Base-by-base conservation (phyloP, 92 coral and sea anemone species). In the Phenganax stokvisi region DNA sequence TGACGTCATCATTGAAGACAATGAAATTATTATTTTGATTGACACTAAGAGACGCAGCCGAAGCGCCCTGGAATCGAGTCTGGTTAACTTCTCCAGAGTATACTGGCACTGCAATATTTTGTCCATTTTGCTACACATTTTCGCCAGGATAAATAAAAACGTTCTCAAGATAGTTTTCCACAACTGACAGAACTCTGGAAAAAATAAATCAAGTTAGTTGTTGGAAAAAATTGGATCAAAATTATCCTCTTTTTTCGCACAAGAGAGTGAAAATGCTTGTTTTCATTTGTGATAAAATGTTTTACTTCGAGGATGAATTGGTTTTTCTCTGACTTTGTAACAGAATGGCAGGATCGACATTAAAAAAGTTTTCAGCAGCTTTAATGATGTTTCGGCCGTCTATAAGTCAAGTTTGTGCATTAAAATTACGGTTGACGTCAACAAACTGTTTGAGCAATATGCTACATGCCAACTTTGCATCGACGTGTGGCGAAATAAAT, bases 81-180 rank as follows among this genome's bases (percentile, higher is more conserved):
- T 28, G 52, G 9, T 67, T 67, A 8, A 67, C 72, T 12, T 67
- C 72, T 67, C 72, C 12, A 8, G 72, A 28, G 37, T 7, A 67
- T 28, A 20, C 25, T 20, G 25, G 25, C 25, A 67, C 72, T 29
- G 51, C 72, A 17, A 67, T 67, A 17, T 67, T 67, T 67, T 27
- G 72, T 67, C 37, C 72, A 67, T 67, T 67, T 67, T 67, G 72
- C 37, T 4, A 0, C 11, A 67, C 53, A 28, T 67, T 31, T 31
- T 4, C 72, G 9, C 13, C 72, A 28, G 72, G 51, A 67, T 67
- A 29, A 29, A 67, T 67, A 20, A 6, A 8, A 67, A 67, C 72
- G 37, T 67, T 67, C n/a, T 67, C 51, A 31, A 67, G 72, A 67
- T 67, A 67, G 28, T 67, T 16, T 28, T 67, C 72, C 25, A 67